Conservation (phyloP, 2,113 vertebrate species). For the Panurus biarmicus region DNA sequence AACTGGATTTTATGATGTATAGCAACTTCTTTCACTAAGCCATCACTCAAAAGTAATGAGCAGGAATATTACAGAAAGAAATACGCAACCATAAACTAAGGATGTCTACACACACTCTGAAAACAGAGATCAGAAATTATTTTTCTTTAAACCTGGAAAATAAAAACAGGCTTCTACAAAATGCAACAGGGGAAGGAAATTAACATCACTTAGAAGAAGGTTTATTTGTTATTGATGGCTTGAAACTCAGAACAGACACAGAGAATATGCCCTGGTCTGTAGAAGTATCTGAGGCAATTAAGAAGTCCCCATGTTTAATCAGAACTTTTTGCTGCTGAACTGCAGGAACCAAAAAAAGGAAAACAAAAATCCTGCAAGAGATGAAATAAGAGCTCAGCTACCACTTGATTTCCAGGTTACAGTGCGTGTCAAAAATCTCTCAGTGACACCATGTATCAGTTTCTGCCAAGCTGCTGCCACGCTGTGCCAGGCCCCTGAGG, state of each 20-base stretch:
- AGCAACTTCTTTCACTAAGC: conserved; percentile 69
- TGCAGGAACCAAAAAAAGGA: conserved; percentile 62
- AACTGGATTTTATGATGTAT: conserved; percentile 70
- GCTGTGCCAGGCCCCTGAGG: conserved; percentile 70
- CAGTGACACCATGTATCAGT: conserved; percentile 63
- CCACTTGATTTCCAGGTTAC: conserved; percentile 65
- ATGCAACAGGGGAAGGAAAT: conserved; percentile 56
- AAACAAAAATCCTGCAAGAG: conserved; percentile 50
- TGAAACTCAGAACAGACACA: conserved; percentile 44
- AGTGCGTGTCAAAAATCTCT: conserved; percentile 63
- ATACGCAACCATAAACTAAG: conserved; percentile 55
- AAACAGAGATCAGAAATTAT: conserved; percentile 39
- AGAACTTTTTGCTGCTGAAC: conserved; percentile 63
- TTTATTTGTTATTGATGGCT: conserved; percentile 48
- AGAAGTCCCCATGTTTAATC: conserved; percentile 36
- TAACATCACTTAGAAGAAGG: conserved; percentile 62
- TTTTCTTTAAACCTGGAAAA: conserved; percentile 53
- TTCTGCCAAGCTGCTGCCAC: conserved; percentile 61
- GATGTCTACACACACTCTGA: conserved; percentile 59
- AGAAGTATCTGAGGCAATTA: conserved; percentile 60
- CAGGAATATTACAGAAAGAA: conserved; percentile 63
- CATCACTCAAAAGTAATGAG: conserved; percentile 61
- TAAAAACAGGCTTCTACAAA: conserved; percentile 59
- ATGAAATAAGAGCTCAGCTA: conserved; percentile 68
- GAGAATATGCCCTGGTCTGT: conserved; percentile 44